phyloP scores from a whole-genome alignment of 2,888 invertebrate species.

The Pantelozetes paolii region DNA sequence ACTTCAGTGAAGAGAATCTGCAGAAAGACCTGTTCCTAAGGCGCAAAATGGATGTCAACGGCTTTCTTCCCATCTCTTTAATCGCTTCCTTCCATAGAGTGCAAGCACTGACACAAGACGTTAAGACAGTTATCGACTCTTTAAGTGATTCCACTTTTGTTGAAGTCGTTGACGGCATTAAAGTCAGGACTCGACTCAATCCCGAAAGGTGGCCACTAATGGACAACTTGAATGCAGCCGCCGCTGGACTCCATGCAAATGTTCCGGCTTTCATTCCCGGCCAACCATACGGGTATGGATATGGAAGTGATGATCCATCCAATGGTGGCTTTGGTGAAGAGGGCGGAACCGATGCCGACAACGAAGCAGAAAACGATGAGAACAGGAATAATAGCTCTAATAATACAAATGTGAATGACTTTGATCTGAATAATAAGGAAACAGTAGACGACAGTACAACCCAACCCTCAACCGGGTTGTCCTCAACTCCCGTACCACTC shows the following conservation, averaged over 20 bases:
- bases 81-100: conserved; percentile 96
- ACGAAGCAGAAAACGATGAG: conserved; percentile 32
- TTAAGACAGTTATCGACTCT: conserved; percentile 72
- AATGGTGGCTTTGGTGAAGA: too few relatives aligned
- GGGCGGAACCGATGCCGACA: conserved; percentile 36
- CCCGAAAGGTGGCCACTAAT: conserved; percentile 76
- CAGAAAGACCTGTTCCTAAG: conserved; percentile 92
- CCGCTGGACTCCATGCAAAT: conserved; percentile 43
- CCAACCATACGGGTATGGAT: too few relatives aligned
- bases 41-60: conserved; percentile 91
- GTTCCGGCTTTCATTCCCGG: conserved; percentile 44
- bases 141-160: conserved; percentile 79
- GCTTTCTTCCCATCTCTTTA: conserved; percentile 84
- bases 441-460: too few relatives aligned
- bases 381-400: background rate
- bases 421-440: too few relatives aligned
- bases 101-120: conserved; percentile 76
- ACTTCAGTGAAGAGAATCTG: conserved; percentile 95
- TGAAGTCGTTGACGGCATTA: conserved; percentile 68
- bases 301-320: background rate
- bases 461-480: too few relatives aligned
- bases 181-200: conserved; percentile 74
- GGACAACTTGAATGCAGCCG: background rate
- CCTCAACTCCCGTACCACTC: too few relatives aligned
- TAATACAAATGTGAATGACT: conserved; percentile 13